phyloP scores from a whole-genome alignment of 2,888 invertebrate genomes.

The Capitulum mitella region DNA sequence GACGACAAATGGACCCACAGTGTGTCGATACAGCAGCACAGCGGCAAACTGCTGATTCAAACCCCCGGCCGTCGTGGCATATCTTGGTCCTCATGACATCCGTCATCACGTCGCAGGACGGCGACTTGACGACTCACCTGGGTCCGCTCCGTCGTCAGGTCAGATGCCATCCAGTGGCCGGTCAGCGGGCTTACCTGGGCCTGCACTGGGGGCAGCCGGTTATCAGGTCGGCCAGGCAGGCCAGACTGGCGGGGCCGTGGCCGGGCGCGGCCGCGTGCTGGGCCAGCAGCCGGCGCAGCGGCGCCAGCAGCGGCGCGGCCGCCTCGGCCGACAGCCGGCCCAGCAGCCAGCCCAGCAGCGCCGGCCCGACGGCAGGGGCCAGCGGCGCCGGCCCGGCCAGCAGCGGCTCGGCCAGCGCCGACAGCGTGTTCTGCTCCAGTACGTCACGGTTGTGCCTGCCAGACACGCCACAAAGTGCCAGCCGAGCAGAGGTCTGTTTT shows the following conservation, averaged over 20 bases:
- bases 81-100: too few species aligned
- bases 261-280: neutral
- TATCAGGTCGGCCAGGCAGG: neutral
- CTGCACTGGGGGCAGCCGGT: neutral
- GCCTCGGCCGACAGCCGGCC: neutral
- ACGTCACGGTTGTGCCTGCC: neutral
- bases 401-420: neutral
- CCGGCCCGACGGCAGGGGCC: neutral
- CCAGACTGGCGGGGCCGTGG: neutral
- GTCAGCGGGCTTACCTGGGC: neutral
- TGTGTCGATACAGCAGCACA: too few species aligned
- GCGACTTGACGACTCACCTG: too few species aligned
- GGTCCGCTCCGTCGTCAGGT: too few species aligned
- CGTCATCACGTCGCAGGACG: too few species aligned
- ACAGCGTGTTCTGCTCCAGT: neutral
- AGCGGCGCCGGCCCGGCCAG: slow-evolving; percentile 3
- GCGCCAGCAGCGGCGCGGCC: neutral
- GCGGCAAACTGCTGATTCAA: too few species aligned
- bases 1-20: too few species aligned
- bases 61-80: too few species aligned
- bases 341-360: neutral
- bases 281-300: neutral
- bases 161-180: too few species aligned
- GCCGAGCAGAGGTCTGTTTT: too few species aligned
- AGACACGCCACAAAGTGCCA: too few species aligned